These are phyloP conservation scores for Mormyrops boulengeri DNA, from an alignment of 2,797 vertebrate genomes.

Conservation along the genomic window DNA sequence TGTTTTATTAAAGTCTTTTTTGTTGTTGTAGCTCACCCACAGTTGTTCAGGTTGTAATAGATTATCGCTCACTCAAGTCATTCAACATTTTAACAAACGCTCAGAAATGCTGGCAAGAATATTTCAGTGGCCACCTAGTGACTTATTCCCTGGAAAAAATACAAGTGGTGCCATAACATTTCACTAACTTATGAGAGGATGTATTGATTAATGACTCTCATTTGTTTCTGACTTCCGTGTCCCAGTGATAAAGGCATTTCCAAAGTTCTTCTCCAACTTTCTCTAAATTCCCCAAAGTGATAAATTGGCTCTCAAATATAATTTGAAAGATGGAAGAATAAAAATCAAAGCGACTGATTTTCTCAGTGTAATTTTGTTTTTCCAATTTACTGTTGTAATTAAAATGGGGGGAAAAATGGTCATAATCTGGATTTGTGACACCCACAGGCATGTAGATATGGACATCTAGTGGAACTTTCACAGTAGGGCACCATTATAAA, in stretches of 20 bases:
- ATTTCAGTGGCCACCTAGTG: constrained; percentile 52
- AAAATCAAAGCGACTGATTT: background rate
- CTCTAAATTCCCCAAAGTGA: background rate
- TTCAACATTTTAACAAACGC: constrained; percentile 37
- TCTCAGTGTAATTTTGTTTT: background rate
- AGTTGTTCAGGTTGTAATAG: constrained; percentile 44
- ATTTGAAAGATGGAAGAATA: background rate
- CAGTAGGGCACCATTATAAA: background rate
- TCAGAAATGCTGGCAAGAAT: constrained; percentile 35
- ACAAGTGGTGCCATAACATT: constrained; percentile 33
- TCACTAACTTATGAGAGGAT: constrained; percentile 13
- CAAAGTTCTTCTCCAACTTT: background rate
- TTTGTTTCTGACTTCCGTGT: background rate
- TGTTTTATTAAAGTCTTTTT: constrained; percentile 14
- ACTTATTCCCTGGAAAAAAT: constrained; percentile 34
- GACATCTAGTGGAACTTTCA: background rate
- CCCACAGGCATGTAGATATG: background rate
- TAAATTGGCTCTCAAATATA: background rate
- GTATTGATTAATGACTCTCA: constrained; percentile 15
- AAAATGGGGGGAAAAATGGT: background rate
- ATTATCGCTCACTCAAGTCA: constrained; percentile 13
- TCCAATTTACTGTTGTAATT: background rate
- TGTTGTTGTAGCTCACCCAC: constrained; percentile 32
- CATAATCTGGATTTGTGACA: background rate
- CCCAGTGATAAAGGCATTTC: background rate